A percentile compares a stretch with the other conserved stretches of the same genome.
phyloP scores from a whole-genome alignment of 2,113 vertebrate species.

The Strix uralensis region DNA sequence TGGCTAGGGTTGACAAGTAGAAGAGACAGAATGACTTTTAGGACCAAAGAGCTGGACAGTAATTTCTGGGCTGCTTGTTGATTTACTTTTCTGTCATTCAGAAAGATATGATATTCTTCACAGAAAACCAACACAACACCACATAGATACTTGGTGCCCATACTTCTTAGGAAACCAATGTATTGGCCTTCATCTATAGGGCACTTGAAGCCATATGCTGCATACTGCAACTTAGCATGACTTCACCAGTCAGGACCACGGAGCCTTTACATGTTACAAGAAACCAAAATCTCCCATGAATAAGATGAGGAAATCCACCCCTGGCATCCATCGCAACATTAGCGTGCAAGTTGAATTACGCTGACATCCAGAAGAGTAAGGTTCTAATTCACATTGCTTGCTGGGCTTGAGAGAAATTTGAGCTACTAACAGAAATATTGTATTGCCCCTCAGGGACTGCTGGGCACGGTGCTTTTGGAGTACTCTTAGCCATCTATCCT shows the following conservation, averaged over 20 bases:
- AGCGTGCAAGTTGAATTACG: neutral
- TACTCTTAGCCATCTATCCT: neutral
- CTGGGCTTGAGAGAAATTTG: constrained; percentile 2
- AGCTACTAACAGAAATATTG: neutral
- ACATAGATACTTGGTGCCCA: neutral
- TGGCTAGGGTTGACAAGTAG: neutral
- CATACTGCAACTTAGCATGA: neutral
- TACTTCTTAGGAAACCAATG: neutral
- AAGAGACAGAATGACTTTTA: neutral
- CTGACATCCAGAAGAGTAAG: neutral
- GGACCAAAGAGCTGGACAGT: neutral
- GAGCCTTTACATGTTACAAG: neutral
- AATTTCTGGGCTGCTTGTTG: neutral
- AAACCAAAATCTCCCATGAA: neutral
- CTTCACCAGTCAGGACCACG: neutral
- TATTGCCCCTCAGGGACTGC: neutral
- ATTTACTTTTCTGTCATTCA: neutral
- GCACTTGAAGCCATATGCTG: neutral
- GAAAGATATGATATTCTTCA: neutral
- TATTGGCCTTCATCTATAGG: neutral
- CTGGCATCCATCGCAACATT: neutral
- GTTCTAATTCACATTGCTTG: neutral
- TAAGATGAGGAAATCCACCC: neutral
- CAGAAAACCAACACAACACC: neutral
- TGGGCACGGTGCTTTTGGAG: neutral